A percentile compares a stretch with the other conserved stretches of the same genome.
These are phyloP conservation scores for Lysandra bellargus DNA, from an alignment of 2,888 invertebrate genomes.

Conservation along the genomic window DNA sequence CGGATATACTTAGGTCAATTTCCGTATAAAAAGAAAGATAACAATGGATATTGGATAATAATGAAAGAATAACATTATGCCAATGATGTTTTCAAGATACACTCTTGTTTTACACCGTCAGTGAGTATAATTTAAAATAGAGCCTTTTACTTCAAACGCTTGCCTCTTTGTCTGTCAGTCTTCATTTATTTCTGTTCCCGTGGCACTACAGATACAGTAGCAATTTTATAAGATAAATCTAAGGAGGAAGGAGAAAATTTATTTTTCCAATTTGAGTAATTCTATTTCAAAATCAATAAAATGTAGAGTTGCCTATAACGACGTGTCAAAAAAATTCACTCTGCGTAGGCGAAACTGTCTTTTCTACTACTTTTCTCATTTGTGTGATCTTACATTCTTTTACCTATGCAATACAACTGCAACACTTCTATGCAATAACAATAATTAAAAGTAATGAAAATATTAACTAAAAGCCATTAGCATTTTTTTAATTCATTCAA, in stretches of 20 bases:
- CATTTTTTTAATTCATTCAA: too few species aligned
- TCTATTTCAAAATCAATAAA: background rate
- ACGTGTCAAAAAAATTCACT: background rate
- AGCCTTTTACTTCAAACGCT: constrained; percentile 26
- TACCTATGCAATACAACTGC: too few species aligned
- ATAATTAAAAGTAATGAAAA: too few species aligned
- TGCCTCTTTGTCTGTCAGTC: constrained; percentile 23
- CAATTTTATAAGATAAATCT: background rate
- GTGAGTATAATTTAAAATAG: constrained; percentile 21
- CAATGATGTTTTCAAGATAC: background rate
- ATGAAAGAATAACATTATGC: background rate
- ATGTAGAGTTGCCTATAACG: background rate
- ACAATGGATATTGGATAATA: constrained; percentile 3
- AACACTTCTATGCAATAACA: too few species aligned
- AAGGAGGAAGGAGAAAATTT: constrained; percentile 1
- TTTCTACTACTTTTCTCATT: too few species aligned
- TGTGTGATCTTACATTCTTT: too few species aligned
- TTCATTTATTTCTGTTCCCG: constrained; percentile 24
- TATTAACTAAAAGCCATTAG: too few species aligned
- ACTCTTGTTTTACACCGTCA: background rate
- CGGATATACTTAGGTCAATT: background rate
- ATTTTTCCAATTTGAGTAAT: background rate
- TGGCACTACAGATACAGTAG: background rate
- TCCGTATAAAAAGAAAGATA: background rate
- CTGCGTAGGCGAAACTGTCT: background rate